phyloP scores from a whole-genome alignment of 2,113 vertebrate genomes.

The Sebastes schlegelii region DNA sequence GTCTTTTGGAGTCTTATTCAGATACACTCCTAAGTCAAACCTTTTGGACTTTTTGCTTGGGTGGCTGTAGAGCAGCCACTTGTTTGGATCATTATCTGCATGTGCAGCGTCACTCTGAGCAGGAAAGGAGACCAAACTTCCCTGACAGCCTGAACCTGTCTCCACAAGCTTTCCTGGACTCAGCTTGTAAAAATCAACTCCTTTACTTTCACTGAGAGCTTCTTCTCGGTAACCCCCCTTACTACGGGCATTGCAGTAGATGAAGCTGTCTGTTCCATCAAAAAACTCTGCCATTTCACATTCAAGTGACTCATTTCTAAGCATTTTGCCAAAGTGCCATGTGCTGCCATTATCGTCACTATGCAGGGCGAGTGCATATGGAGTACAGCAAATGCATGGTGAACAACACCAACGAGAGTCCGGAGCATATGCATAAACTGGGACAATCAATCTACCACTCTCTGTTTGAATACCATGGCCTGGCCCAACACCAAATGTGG shows the following conservation, averaged over 20 bases:
- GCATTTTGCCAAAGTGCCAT: neutral
- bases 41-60: neutral
- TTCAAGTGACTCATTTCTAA: neutral
- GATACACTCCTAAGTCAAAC: constrained; percentile 8
- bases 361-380: neutral
- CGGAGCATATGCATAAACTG: neutral
- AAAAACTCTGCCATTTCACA: constrained; percentile 28
- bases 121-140: constrained; percentile 29
- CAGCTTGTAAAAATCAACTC: neutral
- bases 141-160: constrained; percentile 7
- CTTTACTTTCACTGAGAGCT: neutral
- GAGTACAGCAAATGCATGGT: no score
- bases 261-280: neutral
- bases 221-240: neutral
- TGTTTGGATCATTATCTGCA: neutral
- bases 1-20: neutral
- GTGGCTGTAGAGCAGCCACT: constrained; percentile 24
- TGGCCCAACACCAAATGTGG: constrained; percentile 38
- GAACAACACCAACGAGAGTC: neutral
- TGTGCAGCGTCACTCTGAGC: neutral
- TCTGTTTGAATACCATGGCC: constrained; percentile 38
- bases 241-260: constrained; percentile 20
- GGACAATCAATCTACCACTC: constrained; percentile 13
- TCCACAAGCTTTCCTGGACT: neutral
- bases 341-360: neutral